Evolutionary conservation across 2,888 invertebrate genomes (phyloP), one percentile per base, ranked within the genome.

Genomic region (Synergus japonicus): DNA sequence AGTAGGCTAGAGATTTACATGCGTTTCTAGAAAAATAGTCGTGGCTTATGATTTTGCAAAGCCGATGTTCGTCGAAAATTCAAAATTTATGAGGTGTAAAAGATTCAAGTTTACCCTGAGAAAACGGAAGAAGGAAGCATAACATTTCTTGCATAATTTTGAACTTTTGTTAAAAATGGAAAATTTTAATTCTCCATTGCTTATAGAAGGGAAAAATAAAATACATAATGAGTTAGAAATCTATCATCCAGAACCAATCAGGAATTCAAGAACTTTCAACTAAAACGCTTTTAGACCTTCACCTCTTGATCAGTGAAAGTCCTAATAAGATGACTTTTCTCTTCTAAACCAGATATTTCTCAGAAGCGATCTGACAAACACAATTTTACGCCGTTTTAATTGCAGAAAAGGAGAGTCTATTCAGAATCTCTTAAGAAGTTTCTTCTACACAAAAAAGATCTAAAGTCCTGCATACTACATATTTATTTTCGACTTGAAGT

Each of bases 1-100:
- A 69, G 15, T 69, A 69, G 46, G 46, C 67, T 67, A 67, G 44
- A 8, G 7, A 44, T 54, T 54, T 73, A 9, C 54, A 46, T 73
- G 13, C 37, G 29, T 49, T 44, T 69, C 29, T 8, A 69, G 12
- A 4, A 69, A 49, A 69, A 49, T 43, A 15, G 29, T 49, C 9
- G 3, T 15, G 46, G 10, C 22, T 49, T 8, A 29, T n/a, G 10
- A 10, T n/a, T 49, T 73, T 73, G 0, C 49, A 12, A 54, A 54
- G 9, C 3, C 2, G n/a, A 49, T 49, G 29, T 12, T 46, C 43
- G 10, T 66, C 22, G 44, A 4, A 49, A 69, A 69, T 49, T 8
- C 8, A 9, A 8, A 58, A 10, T 58, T 58, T 18, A n/a, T 18
- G 8, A 18, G 18, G 9, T 18, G 58, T 18, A 8, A 58, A 58